Evolutionary conservation across 1,140 invertebrate genomes (phyloP).

Genomic region (Brachionus rotundiformis): DNA sequence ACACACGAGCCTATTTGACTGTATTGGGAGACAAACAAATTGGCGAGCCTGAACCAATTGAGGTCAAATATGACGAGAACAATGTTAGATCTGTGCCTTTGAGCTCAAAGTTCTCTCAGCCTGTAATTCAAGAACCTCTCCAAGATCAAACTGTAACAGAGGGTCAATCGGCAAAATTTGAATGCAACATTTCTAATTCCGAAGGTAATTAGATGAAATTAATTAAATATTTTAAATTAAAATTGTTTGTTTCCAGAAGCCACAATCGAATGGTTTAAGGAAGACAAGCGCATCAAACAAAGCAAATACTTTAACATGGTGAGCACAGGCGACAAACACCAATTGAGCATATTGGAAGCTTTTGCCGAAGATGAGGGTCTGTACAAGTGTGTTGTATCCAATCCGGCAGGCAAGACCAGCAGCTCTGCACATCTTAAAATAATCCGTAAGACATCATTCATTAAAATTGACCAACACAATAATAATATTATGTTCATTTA

Average conservation of each 20-base stretch:
- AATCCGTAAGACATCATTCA: conserved; percentile 6
- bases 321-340: conserved; percentile 16
- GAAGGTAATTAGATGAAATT: conserved; percentile 2
- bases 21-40: conserved; percentile 40
- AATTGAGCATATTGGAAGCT: conserved; percentile 47
- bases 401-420: conserved; percentile 45
- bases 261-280: conserved; percentile 42
- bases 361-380: conserved; percentile 51
- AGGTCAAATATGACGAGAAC: conserved; percentile 29
- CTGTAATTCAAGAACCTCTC: neutral
- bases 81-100: conserved; percentile 25
- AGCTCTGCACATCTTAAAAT: conserved; percentile 20
- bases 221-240: neutral
- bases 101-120: conserved; percentile 41
- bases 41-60: conserved; percentile 28
- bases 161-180: conserved; percentile 46
- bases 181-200: conserved; percentile 36
- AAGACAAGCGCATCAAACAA: conserved; percentile 44
- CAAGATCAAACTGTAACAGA: conserved; percentile 32
- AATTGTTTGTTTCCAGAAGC: conserved; percentile 17
- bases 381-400: conserved; percentile 31
- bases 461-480: too few species aligned
- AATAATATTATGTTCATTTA: neutral
- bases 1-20: conserved; percentile 50
- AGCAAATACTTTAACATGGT: conserved; percentile 50